These are phyloP conservation scores for Temnothorax unifasciatus DNA, from an alignment of 2,888 invertebrate genomes.

Conservation along the genomic window DNA sequence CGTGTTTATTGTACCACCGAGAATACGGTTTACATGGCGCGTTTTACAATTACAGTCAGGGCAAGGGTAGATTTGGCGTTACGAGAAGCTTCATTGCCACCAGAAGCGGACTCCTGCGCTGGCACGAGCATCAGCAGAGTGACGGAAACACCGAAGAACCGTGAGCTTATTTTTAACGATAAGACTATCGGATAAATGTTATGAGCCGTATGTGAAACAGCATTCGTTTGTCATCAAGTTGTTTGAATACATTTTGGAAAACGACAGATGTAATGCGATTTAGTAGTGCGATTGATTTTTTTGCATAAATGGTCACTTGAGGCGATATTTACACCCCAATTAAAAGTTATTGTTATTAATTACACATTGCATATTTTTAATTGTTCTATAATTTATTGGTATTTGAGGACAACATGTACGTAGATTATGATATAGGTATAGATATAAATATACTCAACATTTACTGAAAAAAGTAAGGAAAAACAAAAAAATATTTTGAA, in stretches of 20 bases:
- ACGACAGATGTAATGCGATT: not conserved
- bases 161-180: slow-evolving; percentile 87
- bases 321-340: no score
- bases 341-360: no score
- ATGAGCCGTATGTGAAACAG: not conserved
- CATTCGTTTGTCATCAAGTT: not conserved
- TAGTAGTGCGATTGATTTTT: not conserved
- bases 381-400: no score
- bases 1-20: not conserved
- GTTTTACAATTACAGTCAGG: slow-evolving; percentile 91
- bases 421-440: no score
- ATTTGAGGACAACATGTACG: no score
- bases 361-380: no score
- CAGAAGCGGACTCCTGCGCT: slow-evolving; percentile 94
- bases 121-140: slow-evolving; percentile 91
- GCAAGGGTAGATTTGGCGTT: slow-evolving; percentile 95
- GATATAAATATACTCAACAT: no score
- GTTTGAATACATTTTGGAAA: not conserved
- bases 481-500: no score
- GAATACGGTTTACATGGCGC: slow-evolving; percentile 33
- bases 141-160: slow-evolving; percentile 89
- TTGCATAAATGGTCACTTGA: no score
- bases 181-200: slow-evolving; percentile 2
- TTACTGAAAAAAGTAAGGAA: no score
- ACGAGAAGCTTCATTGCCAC: slow-evolving; percentile 96